Conservation (phyloP, 2,888 invertebrate genomes). For the Oeneis ivallda region DNA sequence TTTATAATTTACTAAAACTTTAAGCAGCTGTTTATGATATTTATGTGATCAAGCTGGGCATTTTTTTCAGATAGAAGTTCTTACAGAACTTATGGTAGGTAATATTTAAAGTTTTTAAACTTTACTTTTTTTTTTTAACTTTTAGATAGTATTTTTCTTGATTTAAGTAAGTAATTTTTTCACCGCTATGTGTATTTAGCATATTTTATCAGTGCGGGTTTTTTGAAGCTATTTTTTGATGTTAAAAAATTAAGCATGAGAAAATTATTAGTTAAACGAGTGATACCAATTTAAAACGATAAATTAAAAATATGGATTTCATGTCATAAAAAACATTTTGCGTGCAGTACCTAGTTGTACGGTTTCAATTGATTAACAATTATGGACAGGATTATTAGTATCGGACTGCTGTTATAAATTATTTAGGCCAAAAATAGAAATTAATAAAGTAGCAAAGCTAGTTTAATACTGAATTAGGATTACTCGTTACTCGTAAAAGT, state of each 20-base stretch:
- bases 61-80: not conserved
- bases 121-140: not conserved
- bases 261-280: not conserved
- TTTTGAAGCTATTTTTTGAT: not conserved
- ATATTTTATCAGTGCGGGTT: not conserved
- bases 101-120: not conserved
- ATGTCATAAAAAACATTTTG: too few relatives aligned
- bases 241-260: not conserved
- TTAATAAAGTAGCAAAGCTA: conserved; percentile 18
- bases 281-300: not conserved
- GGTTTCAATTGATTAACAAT: too few relatives aligned
- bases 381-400: too few relatives aligned
- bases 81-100: not conserved
- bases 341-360: too few relatives aligned
- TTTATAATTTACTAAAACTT: not conserved
- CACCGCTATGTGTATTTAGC: not conserved
- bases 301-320: conserved; percentile 1
- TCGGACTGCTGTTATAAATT: not conserved
- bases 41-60: not conserved
- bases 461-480: not conserved
- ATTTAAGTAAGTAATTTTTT: not conserved
- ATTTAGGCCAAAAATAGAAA: conserved; percentile 27
- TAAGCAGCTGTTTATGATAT: not conserved
- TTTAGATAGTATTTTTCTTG: not conserved
- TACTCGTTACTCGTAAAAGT: not conserved